Conservation (phyloP, 2,797 vertebrate species). For the Artibeus jamaicensis region DNA sequence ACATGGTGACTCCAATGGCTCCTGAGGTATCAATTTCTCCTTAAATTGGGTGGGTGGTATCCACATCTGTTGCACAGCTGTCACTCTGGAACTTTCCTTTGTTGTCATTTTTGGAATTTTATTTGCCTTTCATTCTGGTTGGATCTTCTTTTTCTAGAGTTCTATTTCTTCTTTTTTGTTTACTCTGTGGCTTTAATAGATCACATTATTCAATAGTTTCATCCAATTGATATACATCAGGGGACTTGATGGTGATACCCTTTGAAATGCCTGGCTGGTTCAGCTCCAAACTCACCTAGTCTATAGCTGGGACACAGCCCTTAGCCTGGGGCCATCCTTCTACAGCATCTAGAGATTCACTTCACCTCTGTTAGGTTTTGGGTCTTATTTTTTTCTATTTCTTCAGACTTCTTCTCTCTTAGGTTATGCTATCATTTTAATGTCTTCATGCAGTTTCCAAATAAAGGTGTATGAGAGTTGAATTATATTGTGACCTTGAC, state of each 20-base stretch:
- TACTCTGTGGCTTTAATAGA: neutral
- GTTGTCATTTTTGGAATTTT: neutral
- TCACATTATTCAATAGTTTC: neutral
- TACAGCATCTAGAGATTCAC: neutral
- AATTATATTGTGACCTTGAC: neutral
- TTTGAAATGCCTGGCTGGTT: neutral
- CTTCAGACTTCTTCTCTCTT: neutral
- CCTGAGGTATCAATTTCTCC: neutral
- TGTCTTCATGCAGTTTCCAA: neutral
- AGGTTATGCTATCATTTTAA: neutral
- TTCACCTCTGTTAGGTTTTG: neutral
- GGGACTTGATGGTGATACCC: neutral
- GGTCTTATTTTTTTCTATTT: neutral
- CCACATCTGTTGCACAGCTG: neutral
- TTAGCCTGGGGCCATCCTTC: neutral
- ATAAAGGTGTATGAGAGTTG: neutral
- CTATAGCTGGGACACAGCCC: neutral
- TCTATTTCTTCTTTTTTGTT: neutral
- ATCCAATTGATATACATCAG: neutral
- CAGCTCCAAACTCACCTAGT: neutral
- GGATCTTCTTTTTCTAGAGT: neutral
- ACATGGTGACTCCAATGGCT: neutral
- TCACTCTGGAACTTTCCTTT: neutral
- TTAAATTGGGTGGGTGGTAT: neutral
- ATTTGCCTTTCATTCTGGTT: conserved; percentile 1